phyloP scores from a whole-genome alignment of 2,797 vertebrate species.

The Luscinia megarhynchos region DNA sequence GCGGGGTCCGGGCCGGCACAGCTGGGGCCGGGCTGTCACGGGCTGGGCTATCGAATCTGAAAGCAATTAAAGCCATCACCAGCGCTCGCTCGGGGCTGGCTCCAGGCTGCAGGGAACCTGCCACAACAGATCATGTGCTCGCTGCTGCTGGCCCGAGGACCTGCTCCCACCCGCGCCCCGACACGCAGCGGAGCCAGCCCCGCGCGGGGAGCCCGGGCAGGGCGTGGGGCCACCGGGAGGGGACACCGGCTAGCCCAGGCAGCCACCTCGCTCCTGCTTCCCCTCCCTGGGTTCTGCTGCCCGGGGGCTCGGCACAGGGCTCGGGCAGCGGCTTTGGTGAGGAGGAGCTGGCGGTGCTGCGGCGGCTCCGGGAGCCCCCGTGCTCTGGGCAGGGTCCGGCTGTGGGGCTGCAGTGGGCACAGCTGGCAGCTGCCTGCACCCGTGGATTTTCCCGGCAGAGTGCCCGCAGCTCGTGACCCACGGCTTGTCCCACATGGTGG shows the following conservation, averaged over 20 bases:
- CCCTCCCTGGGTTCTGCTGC: neutral
- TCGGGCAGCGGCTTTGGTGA: neutral
- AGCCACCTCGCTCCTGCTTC: rapidly evolving
- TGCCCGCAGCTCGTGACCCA: neutral
- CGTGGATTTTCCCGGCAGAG: rapidly evolving
- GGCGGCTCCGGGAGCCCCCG: rapidly evolving
- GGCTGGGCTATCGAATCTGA: constrained; percentile 93
- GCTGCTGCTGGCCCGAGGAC: constrained; percentile 59
- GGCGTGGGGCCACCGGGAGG: neutral
- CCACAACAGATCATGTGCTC: constrained; percentile 91
- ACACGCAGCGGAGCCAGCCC: neutral
- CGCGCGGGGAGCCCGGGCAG: neutral
- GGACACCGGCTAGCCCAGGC: neutral
- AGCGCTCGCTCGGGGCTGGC: constrained; percentile 93
- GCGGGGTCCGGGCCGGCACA: neutral
- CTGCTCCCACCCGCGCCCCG: constrained; percentile 62
- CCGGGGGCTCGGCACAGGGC: neutral
- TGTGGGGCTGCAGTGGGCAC: neutral
- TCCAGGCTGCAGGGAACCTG: constrained; percentile 92
- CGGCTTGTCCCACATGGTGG: rapidly evolving
- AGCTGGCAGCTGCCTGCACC: neutral
- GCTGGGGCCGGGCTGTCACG: constrained; percentile 70
- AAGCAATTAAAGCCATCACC: constrained; percentile 99
- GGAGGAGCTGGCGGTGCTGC: neutral
- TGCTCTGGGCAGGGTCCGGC: neutral